A percentile compares a stretch with the other conserved stretches of the same genome.
phyloP scores from a whole-genome alignment of 2,797 vertebrate genomes.

The Pipistrellus kuhlii region DNA sequence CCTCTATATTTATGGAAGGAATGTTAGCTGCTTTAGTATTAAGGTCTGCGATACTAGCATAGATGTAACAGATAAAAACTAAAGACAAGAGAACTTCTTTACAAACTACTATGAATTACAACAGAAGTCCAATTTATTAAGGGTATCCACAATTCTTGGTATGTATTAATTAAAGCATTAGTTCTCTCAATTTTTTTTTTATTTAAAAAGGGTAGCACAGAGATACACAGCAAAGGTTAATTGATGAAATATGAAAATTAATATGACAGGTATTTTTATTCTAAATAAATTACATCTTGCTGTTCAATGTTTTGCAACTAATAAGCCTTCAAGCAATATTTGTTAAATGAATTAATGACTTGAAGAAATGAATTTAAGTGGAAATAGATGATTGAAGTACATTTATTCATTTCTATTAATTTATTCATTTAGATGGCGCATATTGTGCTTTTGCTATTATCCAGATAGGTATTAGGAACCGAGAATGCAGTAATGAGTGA shows the following conservation, averaged over 20 bases:
- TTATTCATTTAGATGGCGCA: neutral
- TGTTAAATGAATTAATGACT: neutral
- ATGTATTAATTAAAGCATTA: neutral
- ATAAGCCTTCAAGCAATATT: constrained; percentile 5
- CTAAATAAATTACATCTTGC: neutral
- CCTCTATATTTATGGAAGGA: constrained; percentile 1
- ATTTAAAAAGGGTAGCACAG: neutral
- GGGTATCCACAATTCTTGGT: neutral
- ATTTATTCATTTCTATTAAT: neutral
- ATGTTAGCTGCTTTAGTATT: neutral
- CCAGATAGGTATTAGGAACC: neutral
- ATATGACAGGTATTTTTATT: neutral
- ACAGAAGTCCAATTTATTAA: neutral
- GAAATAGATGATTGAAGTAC: neutral
- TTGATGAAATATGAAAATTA: neutral
- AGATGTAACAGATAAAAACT: neutral
- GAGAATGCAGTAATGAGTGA: neutral
- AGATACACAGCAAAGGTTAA: neutral
- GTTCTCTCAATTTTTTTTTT: neutral
- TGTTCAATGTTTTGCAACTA: neutral
- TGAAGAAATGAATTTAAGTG: neutral
- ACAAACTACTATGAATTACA: neutral
- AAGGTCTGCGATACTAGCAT: neutral
- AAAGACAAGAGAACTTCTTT: neutral
- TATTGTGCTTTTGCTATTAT: neutral